Evolutionary conservation across 2,113 vertebrate species (phyloP), one percentile per base, ranked within the genome.

Genomic region (Rhodinocichla rosea): DNA sequence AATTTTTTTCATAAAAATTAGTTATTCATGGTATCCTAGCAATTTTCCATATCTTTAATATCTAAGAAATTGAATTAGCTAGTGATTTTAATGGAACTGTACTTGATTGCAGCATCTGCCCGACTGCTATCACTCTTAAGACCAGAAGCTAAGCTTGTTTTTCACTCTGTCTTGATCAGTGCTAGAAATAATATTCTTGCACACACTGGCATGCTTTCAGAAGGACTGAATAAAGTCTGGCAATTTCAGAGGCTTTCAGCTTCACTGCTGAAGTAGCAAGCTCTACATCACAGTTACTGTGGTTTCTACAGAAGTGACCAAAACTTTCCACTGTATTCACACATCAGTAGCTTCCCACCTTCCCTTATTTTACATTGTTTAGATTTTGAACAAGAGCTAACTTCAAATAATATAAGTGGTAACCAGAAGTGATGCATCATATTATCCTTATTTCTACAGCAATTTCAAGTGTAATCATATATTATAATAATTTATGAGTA

Each of bases 401-500:
- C 30, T 30, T 12, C 84, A 81, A 85, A 68, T 84, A 79, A 90
- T 63, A 12, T 17, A 91, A 92, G 15, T 15, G 63, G 24, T 39
- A 69, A 80, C 42, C 37, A 77, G 35, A 76, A 86, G 32, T 81
- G 57, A 95, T 62, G 67, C 59, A 24, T 50, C 64, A 40, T 74
- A 27, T 15, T 74, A 27, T 15, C 27, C 62, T n/a, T 56, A 30
- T 59, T 90, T 81, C 37, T 23, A 47, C 55, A 57, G 6, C 6
- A 69, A 17, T 13, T 71, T 94, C 11, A 70, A 63, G 40, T 28
- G 18, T 32, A 67, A 87, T 63, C 10, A 68, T 44, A 33, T 20
- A 74, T 76, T 71, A 75, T 5, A 93, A 42, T 28, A 69, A 89
- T 92, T 89, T 90, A 87, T 86, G 49, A 95, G 39, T 68, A 95